Base-by-base conservation (phyloP, 2,797 vertebrate species). In the Peromyscus attwateri region DNA sequence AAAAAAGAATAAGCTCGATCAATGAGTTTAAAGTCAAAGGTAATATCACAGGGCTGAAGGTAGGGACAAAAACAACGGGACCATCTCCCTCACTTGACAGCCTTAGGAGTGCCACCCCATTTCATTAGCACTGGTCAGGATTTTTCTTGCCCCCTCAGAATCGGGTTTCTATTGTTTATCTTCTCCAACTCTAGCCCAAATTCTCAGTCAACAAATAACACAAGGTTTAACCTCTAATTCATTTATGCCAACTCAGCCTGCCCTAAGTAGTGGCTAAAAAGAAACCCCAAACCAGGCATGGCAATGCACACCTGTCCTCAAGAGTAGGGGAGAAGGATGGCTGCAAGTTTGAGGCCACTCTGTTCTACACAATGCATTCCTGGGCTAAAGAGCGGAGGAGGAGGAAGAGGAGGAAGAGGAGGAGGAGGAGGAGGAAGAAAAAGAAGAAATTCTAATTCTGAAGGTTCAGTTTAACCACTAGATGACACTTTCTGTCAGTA, bases 391-490 rank as follows among this genome's bases (percentile, higher is more conserved):
- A 84, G 60, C 60, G 13, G 49, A 52, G 8, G 27, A n/a, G 23
- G 25, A 19, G 10, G 16, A 3, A 25, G 70, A 71, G 3, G 9
- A 76, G 12, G 17, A 25, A 21, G 6, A 21, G 4, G 49, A 52
- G 16, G 49, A 12, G 11, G 49, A 52, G 49, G 49, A 52, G 8
- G 23, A 49, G 1, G 21, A 25, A 14, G 52, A 5, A 31, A 46
- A 25, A 21, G 52, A 52, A 14, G 52, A 52, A 73, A 40, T 57
- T 73, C 73, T 89, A 77, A 49, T 66, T 85, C 88, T 88, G 71
- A 95, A 96, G 27, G 13, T 88, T 91, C 92, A 40, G 60, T 6
- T 93, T 96, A 95, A 93, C 85, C 62, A 94, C 76, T 87, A 95
- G 77, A 91, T 92, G 60, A 96, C 84, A 94, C 57, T 90, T 87